Base-by-base conservation (phyloP, 2,113 vertebrate genomes). In the Dipodomys stephensi region DNA sequence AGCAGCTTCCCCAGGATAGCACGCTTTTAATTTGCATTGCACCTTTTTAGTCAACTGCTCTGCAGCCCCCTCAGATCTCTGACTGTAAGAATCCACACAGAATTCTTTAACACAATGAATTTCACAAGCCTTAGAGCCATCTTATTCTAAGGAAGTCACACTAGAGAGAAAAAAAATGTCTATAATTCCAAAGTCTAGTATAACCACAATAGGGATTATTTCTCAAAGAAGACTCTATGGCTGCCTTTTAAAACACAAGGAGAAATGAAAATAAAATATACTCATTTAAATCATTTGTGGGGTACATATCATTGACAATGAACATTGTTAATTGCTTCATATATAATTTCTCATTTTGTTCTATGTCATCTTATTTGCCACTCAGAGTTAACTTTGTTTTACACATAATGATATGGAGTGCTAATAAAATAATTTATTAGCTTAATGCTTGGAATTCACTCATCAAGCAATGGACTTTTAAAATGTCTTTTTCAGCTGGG, bases 1-100 rank as follows among this genome's bases (percentile, higher is more conserved):
- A 96, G 85, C 67, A 81, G 88, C 92, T 62, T 92, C 94, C 93
- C 93, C 80, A 83, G 82, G 96, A 96, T 76, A 92, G 93, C 78
- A 18, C 62, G 20, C 67, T 84, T 53, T 95, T 90, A 86, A 96
- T 95, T 96, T 97, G 88, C 96, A 93, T 92, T 79, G 82, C 23
- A 67, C 62, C 86, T 95, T 95, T 96, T 94, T 84, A 93, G 85
- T 96, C 94, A 93, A 95, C 86, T 88, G 19, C 35, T 80, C 30
- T 73, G 32, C 13, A 83, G 79, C 64, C 64, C 76, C 77, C 68
- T 93, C 94, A 95, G 90, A 95, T 25, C 80, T 92, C 90, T 95
- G 84, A 91, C 91, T 96, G 77, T 28, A 88, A 69, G 82, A 93
- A 93, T n/a, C 69, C 53, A 44, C 7, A 62, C 28, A 88, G 94